phyloP scores from a whole-genome alignment of 2,888 invertebrate genomes.

The Leptarthrus brevirostris region DNA sequence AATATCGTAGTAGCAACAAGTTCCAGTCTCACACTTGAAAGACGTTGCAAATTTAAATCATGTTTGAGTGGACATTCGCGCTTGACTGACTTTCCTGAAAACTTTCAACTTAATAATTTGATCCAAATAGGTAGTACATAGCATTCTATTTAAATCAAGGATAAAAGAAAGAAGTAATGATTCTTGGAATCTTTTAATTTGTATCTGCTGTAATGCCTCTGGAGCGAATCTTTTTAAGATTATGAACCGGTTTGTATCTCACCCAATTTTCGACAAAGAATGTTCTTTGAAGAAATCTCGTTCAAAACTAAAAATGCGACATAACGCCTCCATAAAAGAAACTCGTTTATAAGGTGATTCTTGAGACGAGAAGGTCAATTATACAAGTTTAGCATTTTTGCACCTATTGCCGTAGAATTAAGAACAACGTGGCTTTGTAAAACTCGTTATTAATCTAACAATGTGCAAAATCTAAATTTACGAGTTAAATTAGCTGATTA shows the following conservation, averaged over 20 bases:
- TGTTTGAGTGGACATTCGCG: conserved; percentile 31
- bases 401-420: background rate
- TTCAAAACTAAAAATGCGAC: conserved; percentile 33
- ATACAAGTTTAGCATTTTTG: conserved; percentile 29
- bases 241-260: conserved; percentile 25
- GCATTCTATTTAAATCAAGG: background rate
- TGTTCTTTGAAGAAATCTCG: conserved; percentile 16
- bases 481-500: too few species aligned
- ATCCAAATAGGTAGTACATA: background rate
- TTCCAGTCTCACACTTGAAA: too few species aligned
- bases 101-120: background rate
- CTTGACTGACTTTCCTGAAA: conserved; percentile 11
- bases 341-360: conserved; percentile 28
- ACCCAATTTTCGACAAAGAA: conserved; percentile 28
- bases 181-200: too few species aligned
- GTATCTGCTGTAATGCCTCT: too few species aligned
- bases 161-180: background rate
- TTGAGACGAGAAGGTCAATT: conserved; percentile 25
- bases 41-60: conserved; percentile 6
- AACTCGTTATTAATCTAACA: background rate
- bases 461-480: background rate
- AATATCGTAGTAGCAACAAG: too few species aligned
- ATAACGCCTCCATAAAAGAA: conserved; percentile 31
- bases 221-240: background rate
- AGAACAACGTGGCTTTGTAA: background rate